Base-by-base conservation (phyloP, 2,113 vertebrate genomes). In the Isichthys henryi region DNA sequence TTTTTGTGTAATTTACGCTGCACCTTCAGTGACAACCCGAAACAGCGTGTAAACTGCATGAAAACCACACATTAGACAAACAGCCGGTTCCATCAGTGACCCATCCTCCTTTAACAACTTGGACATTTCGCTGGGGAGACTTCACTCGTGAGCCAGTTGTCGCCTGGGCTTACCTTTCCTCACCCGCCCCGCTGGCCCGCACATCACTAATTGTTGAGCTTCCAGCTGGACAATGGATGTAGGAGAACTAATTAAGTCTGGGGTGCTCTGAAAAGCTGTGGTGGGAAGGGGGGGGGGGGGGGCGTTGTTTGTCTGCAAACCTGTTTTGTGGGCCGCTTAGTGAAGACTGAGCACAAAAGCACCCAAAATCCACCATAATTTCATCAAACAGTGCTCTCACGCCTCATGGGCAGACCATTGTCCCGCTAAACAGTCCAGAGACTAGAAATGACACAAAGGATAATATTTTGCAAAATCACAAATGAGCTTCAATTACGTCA, bases 401-500 rank as follows among this genome's bases (percentile, higher is more conserved):
- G 15, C 49, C 3, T 56, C 62, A 74, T 13, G 77, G 66, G 91
- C 90, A 90, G 89, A 31, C 45, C 88, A 27, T 70, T 39, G 49
- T 74, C 89, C 11, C 7, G 46, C 27, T 19, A 49, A 87, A 45
- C 88, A 91, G 66, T 0, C 56, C 43, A 43, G 50, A 88, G 87
- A 35, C 21, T 23, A 50, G 88, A 19, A 53, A 46, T 90, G 90
- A 53, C 90, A 90, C 90, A 62, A 94, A 93, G 50, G 90, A 89
- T 93, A 91, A 92, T 93, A 92, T 90, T 92, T 88, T 91, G 92
- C 91, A 91, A 92, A 93, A 94, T 92, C 91, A 92, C 92, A 92
- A 91, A 91, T 90, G 90, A 91, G 8, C 90, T 90, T 92, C 93
- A 93, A 92, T 93, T 92, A 91, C 92, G 91, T 84, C 92, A 91